Evolutionary conservation across 2,113 vertebrate genomes (phyloP).

Genomic region (Pedionomus torquatus): DNA sequence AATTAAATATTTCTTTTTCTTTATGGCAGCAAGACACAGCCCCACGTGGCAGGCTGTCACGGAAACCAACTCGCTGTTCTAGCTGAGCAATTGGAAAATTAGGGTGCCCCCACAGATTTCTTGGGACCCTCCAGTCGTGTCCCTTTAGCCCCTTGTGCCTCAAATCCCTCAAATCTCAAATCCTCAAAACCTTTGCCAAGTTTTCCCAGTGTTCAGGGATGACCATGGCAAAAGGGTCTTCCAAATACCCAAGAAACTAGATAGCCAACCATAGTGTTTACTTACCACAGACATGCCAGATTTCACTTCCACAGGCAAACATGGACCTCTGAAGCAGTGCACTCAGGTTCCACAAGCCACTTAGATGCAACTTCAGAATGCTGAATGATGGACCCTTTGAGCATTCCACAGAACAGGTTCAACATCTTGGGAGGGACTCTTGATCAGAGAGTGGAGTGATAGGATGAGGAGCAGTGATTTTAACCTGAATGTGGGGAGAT

Average conservation of each 20-base stretch:
- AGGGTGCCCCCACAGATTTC: background rate
- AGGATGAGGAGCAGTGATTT: too few species aligned
- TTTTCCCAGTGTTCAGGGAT: background rate
- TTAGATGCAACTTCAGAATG: rapidly evolving
- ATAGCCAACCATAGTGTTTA: background rate
- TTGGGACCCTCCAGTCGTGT: rapidly evolving
- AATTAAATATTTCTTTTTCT: background rate
- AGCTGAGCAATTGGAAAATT: rapidly evolving
- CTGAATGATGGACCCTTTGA: background rate
- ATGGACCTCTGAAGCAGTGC: background rate
- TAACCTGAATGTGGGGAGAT: too few species aligned
- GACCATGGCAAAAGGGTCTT: background rate
- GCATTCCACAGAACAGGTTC: rapidly evolving
- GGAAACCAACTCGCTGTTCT: background rate
- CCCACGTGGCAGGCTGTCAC: background rate
- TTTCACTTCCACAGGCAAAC: background rate
- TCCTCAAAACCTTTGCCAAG: background rate
- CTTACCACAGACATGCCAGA: rapidly evolving
- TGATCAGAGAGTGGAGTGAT: too few species aligned
- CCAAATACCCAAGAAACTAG: background rate
- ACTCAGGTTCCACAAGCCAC: rapidly evolving
- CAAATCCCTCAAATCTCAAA: too few species aligned
- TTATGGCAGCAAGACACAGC: background rate
- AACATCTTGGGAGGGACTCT: too few species aligned
- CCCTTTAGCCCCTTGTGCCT: rapidly evolving